A percentile compares a stretch with the other conserved stretches of the same genome.
phyloP scores from a whole-genome alignment of 2,888 invertebrate genomes.

The Patella depressa region DNA sequence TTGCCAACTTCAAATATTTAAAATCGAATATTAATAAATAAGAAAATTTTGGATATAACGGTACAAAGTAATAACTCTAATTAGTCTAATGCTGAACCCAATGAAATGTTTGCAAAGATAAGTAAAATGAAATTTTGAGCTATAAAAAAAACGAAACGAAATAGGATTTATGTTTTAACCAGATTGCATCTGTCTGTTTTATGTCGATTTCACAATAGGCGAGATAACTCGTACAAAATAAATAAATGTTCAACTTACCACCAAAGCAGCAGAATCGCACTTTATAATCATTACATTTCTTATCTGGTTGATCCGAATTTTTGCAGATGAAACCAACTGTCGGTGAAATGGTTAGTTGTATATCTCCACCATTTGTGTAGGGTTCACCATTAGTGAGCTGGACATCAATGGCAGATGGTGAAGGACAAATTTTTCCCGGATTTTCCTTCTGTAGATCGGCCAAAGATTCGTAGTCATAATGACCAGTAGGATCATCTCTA shows the following conservation, averaged over 20 bases:
- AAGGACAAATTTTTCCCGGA: neutral
- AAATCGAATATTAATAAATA: too few species aligned
- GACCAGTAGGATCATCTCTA: neutral
- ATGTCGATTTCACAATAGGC: too few species aligned
- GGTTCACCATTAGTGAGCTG: neutral
- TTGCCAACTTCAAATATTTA: too few species aligned
- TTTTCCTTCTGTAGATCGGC: neutral
- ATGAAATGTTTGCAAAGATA: too few species aligned
- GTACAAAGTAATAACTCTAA: too few species aligned
- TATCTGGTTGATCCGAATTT: neutral
- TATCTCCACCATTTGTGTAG: neutral
- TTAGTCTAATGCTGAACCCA: too few species aligned
- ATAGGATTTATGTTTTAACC: too few species aligned
- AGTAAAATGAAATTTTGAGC: too few species aligned
- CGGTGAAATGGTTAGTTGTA: neutral
- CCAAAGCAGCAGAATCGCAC: constrained; percentile 3
- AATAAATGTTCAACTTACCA: neutral
- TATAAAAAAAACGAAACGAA: too few species aligned
- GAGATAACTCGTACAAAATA: neutral
- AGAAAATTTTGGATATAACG: too few species aligned
- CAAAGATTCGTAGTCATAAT: neutral
- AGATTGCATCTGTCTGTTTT: too few species aligned
- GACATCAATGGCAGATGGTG: neutral
- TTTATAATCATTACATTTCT: constrained; percentile 1
- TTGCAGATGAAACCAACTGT: neutral